Base-by-base conservation (phyloP, 2,113 vertebrate genomes). In the Sinocyclocheilus rhinocerous region DNA sequence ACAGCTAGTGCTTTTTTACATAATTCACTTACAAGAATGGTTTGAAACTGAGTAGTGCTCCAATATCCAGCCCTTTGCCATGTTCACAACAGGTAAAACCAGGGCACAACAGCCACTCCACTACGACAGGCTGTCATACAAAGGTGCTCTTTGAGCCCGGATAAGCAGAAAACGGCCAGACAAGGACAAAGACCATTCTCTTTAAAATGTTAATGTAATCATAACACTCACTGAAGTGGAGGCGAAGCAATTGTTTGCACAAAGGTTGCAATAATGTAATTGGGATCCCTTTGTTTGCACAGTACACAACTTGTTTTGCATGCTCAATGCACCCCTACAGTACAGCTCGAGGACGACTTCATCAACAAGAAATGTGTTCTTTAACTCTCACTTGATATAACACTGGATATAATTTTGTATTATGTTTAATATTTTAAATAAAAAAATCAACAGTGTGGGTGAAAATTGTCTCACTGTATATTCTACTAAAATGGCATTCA, bases 121-220 rank as follows among this genome's bases (percentile, higher is more conserved):
- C 22, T 20, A 6, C 8, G 39, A 63, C 36, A 72, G 16, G 65
- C 26, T 55, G 65, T 26, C 65, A 36, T 18, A 29, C 42, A n/a
- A 42, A 16, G 75, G 65, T 48, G 75, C 75, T 55, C 84, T 70
- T n/a, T 24, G 11, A 55, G 36, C 18, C 26, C 13, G 65, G 50
- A 36, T 59, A 42, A 20, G 61, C 42, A 48, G 20, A 59, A 57
- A 70, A 29, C 1, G 0, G 24, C 65, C 22, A 36, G 24, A 39
- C 76, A 57, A 69, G 48, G 45, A 82, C 72, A 20, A 36, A 52
- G 52, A 63, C 29, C 4, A 69, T 50, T 75, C 55, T 55, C 70
- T 73, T 82, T 76, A 29, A 81, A 86, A 86, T 81, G 78, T 85
- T 24, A 76, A 57, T 73, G 76, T 24, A 73, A 33, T 86, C 85